phyloP scores from a whole-genome alignment of 2,888 invertebrate genomes.

The Pristionchus exspectatus region DNA sequence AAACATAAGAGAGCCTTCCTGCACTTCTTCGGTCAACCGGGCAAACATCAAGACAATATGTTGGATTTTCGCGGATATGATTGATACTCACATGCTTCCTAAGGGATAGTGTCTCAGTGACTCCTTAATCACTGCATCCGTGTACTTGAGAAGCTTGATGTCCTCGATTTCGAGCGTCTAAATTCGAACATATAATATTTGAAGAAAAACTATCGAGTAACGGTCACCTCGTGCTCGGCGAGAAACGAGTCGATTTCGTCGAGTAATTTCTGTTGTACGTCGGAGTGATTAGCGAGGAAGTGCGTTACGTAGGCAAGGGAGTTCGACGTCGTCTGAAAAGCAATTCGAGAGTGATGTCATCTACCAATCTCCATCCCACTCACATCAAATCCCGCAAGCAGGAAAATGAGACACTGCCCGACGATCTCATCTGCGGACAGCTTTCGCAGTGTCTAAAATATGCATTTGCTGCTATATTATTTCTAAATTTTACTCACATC shows the following conservation, averaged over 20 bases:
- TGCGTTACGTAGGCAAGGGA: not conserved
- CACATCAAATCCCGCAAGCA: conserved; percentile 71
- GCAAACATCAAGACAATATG: too few species aligned
- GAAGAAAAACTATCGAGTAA: too few species aligned
- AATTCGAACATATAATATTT: not conserved
- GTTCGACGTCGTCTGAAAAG: not conserved
- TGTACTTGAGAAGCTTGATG: conserved; percentile 65
- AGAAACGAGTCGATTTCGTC: conserved; percentile 51
- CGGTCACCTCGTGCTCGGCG: conserved; percentile 55
- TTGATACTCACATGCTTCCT: conserved; percentile 65
- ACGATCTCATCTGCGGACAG: conserved; percentile 69
- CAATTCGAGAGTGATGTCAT: not conserved
- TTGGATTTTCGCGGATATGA: too few species aligned
- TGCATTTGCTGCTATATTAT: too few species aligned
- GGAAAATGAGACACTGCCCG: conserved; percentile 69
- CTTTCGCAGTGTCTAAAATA: conserved; percentile 54
- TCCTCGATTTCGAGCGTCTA: conserved; percentile 67
- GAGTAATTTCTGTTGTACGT: not conserved
- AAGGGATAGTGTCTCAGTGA: conserved; percentile 71
- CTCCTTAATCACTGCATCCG: conserved; percentile 75
- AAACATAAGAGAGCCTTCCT: not conserved
- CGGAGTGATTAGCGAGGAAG: not conserved
- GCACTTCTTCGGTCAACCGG: too few species aligned
- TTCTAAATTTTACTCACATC: conserved; percentile 34
- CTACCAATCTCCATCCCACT: not conserved